Evolutionary conservation across 2,113 vertebrate species (phyloP).

Genomic region (Centropus unirufus): DNA sequence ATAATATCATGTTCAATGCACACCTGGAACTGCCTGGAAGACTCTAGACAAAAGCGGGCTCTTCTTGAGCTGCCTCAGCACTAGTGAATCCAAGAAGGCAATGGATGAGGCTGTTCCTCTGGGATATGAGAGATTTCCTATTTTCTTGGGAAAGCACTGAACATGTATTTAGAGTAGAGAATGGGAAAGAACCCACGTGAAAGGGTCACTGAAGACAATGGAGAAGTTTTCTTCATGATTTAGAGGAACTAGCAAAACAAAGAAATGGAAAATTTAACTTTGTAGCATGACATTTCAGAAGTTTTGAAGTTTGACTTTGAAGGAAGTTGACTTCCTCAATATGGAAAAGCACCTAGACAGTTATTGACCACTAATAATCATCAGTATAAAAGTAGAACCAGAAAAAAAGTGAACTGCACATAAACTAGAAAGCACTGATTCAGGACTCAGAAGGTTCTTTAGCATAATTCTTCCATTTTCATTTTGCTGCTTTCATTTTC

Average conservation of each 20-base stretch:
- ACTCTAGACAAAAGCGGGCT: neutral
- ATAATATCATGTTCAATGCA: neutral
- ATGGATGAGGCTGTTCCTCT: neutral
- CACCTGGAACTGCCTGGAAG: neutral
- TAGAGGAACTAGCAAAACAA: neutral
- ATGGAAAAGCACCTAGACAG: conserved; percentile 21
- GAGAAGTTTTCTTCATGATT: neutral
- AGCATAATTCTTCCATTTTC: conserved; percentile 82
- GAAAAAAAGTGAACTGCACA: conserved; percentile 60
- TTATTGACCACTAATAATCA: conserved; percentile 2
- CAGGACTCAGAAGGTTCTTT: conserved; percentile 74
- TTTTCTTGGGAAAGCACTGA: neutral
- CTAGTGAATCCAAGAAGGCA: neutral
- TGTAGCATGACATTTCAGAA: neutral
- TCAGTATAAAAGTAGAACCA: conserved; percentile 48
- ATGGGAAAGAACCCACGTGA: neutral
- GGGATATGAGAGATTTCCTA: neutral
- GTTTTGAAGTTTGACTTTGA: neutral
- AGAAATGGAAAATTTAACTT: neutral
- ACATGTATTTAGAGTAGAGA: fast-evolving
- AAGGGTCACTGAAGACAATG: neutral
- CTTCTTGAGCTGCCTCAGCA: neutral
- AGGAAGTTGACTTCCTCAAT: conserved; percentile 23
- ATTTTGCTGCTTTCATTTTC: conserved; percentile 74
- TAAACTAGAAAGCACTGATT: conserved; percentile 73